A percentile compares a stretch with the other conserved stretches of the same genome.
Conservation (phyloP, 2,113 vertebrate genomes). For the Barnardius zonarius region DNA sequence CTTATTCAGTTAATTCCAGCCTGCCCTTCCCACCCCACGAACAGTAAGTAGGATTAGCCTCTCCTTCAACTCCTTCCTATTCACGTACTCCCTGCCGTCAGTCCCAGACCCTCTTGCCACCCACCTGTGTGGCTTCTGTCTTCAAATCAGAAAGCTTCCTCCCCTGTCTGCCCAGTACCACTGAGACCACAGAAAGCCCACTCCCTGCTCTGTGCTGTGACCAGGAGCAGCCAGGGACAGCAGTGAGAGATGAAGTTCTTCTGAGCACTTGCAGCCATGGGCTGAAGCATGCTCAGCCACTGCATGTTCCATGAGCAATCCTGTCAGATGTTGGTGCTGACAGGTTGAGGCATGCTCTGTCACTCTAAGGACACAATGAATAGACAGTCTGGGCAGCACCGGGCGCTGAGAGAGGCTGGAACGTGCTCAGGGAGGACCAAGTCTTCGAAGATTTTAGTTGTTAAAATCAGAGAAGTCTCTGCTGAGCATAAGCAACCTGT, state of each 20-base stretch:
- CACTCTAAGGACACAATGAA: not conserved
- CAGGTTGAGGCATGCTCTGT: not conserved
- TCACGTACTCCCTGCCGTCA: not conserved
- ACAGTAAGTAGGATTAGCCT: not conserved
- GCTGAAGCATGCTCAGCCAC: not conserved
- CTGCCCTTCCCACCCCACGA: not conserved
- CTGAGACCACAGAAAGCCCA: not conserved
- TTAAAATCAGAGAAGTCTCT: not conserved
- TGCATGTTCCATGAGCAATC: accelerated
- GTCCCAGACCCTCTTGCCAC: not conserved
- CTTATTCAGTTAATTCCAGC: not conserved
- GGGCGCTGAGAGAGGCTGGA: not conserved
- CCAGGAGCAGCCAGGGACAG: not conserved
- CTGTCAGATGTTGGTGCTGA: not conserved
- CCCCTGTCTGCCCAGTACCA: not conserved
- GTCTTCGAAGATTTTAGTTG: not conserved
- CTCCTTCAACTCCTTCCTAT: not conserved
- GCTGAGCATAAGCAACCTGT: not conserved
- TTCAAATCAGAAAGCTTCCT: not conserved
- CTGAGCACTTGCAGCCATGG: not conserved
- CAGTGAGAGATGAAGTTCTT: not conserved
- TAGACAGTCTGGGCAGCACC: not conserved
- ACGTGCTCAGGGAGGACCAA: not conserved
- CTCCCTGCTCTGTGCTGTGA: not conserved
- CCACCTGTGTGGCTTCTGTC: not conserved